These are phyloP conservation scores for Pteria penguin DNA, from an alignment of 2,888 invertebrate genomes.

Conservation along the genomic window DNA sequence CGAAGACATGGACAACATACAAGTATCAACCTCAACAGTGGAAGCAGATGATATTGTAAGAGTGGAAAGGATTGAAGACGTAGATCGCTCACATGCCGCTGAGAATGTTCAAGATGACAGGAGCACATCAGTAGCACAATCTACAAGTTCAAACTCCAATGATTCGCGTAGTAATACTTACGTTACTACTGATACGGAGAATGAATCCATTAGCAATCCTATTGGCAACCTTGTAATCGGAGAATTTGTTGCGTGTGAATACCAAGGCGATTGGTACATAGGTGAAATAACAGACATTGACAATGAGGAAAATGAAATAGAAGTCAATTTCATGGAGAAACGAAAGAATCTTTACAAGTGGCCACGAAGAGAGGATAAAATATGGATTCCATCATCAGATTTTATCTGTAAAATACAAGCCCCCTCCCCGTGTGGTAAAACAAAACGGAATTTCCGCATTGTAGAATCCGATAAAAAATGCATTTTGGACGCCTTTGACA, in stretches of 20 bases:
- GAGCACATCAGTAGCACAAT: too few relatives aligned
- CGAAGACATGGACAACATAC: background rate
- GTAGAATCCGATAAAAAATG: background rate
- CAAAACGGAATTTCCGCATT: background rate
- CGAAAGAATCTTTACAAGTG: conserved; percentile 8
- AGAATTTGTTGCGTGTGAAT: conserved; percentile 8
- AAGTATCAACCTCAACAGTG: too few relatives aligned
- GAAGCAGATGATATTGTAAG: too few relatives aligned
- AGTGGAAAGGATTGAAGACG: too few relatives aligned
- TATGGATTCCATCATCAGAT: background rate
- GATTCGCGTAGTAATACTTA: background rate
- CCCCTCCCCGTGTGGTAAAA: conserved; percentile 5
- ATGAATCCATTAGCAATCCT: background rate
- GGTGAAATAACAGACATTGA: conserved; percentile 21
- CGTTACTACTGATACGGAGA: background rate
- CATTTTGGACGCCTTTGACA: background rate
- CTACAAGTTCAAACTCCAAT: too few relatives aligned
- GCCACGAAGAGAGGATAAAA: conserved; percentile 1
- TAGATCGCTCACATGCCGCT: too few relatives aligned
- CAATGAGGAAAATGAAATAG: conserved; percentile 11
- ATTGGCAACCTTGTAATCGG: background rate
- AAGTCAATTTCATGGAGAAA: conserved; percentile 14
- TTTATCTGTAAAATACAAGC: background rate
- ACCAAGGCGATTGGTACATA: conserved; percentile 14
- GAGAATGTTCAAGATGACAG: too few relatives aligned